Base-by-base conservation (phyloP, 2,113 vertebrate species). In the Trochalopteron elliotii region DNA sequence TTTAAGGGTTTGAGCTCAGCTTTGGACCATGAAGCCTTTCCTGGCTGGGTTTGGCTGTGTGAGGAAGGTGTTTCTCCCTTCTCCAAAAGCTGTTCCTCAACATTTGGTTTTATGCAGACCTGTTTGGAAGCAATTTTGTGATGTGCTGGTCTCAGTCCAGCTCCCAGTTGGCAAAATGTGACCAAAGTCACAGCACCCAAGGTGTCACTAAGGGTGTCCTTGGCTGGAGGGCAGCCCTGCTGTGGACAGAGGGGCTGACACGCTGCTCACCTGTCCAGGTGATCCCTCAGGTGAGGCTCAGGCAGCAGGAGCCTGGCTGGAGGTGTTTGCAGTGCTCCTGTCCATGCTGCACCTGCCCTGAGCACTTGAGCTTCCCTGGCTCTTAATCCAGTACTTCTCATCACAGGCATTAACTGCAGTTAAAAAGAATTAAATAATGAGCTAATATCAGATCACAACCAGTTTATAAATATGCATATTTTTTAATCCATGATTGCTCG, bases 401-500 rank as follows among this genome's bases (percentile, higher is more conserved):
- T 85, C 72, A 92, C 60, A 30, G 68, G 64, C 65, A 45, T 57
- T 79, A 72, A 71, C 22, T 69, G 80, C 44, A 78, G 33, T 92
- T 87, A 65, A 90, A 91, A 91, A 80, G 30, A 83, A 25, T 60
- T 40, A 44, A 90, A 55, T 44, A 60, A 83, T 93, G 75, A 94
- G 64, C 44, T 95, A 82, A 89, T 93, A 89, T 33, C 88, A 90
- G 80, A 76, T 94, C 90, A 93, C 83, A 76, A 72, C 4, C 77
- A 82, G 65, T 90, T 96, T 75, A 94, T 97, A 84, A 97, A 87
- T 95, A 69, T 87, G 96, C 96, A 10, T 52, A 55, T 59, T 92
- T 89, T 87, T 95, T 93, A 93, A 93, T 86, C 97, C 97, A 12
- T 83, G 95, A 98, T 97, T 97, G 95, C 94, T 98, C 96, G 92